Evolutionary conservation across 2,888 invertebrate genomes (phyloP), one percentile per base, ranked within the genome.

Genomic region (Drosophila fulvimacula): DNA sequence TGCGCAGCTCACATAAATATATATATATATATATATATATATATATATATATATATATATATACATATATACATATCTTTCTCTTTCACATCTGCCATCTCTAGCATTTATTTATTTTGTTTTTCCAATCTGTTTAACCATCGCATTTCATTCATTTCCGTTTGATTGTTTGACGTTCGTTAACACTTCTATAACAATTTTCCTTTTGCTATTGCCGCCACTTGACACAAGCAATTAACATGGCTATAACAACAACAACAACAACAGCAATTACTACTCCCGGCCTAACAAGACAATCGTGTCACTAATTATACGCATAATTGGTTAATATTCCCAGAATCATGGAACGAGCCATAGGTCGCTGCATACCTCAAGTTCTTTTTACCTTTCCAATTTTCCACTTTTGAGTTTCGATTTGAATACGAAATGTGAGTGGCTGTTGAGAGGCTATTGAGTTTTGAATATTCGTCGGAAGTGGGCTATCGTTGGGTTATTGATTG

Each of bases 231-330:
- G 58, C 84, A 85, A 84, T 84, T 84, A 85, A 82, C 84, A 88
- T 82, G 70, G 66, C 51, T 76, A 79, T 80, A 83, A 73, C 64
- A 48, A 48, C 17, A 48, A 30, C 46, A 73, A 61, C 67, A 67
- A 56, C 57, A 58, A 69, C 46, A 58, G 52, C 69, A 67, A 66
- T 60, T 58, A 63, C 65, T 66, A 70, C 58, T 78, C 57, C 30
- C 65, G 52, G 51, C 32, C 73, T 76, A 84, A 87, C 80, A 80
- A 84, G 88, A 88, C 82, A 88, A 88, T 86, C 82, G 84, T 83
- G 84, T 80, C 87, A 82, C 86, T 88, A 88, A 86, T 86, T 88
- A 86, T 76, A 87, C 84, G 87, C 86, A 85, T 82, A 83, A 88
- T 88, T 85, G 79, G 81, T 83, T 85, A 83, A 82, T 80, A 76